These are phyloP conservation scores for Archaeoteleia sp. DNA, from an alignment of 2,888 invertebrate genomes.

Conservation along the genomic window DNA sequence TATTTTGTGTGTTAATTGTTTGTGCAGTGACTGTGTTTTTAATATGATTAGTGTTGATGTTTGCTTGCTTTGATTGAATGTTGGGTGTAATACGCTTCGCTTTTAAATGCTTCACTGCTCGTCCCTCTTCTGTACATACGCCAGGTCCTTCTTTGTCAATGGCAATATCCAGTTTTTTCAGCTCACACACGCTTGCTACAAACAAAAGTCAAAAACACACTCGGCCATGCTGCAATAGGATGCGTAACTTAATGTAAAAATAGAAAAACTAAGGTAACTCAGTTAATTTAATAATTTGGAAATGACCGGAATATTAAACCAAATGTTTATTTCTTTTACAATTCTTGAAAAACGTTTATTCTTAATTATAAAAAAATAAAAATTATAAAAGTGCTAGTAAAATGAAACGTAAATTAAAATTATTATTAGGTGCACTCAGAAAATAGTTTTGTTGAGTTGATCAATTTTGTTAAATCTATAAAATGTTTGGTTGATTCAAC, in stretches of 20 bases:
- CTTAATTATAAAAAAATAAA: too few species aligned
- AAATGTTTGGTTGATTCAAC: too few species aligned
- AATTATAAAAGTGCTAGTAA: too few species aligned
- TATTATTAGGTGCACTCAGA: too few species aligned
- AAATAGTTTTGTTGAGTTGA: too few species aligned
- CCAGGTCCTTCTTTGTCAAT: slow-evolving; percentile 64
- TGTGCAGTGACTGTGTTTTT: slow-evolving; percentile 67
- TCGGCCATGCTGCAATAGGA: slow-evolving; percentile 71
- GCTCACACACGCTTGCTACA: slow-evolving; percentile 73
- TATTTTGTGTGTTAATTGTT: slow-evolving; percentile 65
- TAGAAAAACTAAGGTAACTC: too few species aligned
- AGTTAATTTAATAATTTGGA: not conserved
- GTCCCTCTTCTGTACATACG: slow-evolving; percentile 63
- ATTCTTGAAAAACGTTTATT: not conserved
- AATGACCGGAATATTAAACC: too few species aligned
- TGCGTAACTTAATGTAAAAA: slow-evolving; percentile 53
- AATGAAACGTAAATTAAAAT: too few species aligned
- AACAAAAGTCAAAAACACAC: slow-evolving; percentile 67
- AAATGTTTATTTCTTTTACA: too few species aligned
- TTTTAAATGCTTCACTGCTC: slow-evolving; percentile 67
- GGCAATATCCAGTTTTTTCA: slow-evolving; percentile 72
- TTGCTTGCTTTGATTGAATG: slow-evolving; percentile 63
- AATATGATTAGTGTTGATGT: slow-evolving; percentile 61
- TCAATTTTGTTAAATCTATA: too few species aligned
- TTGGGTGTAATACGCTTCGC: slow-evolving; percentile 64